phyloP scores from a whole-genome alignment of 2,113 vertebrate genomes.

The Apodemus sylvaticus region DNA sequence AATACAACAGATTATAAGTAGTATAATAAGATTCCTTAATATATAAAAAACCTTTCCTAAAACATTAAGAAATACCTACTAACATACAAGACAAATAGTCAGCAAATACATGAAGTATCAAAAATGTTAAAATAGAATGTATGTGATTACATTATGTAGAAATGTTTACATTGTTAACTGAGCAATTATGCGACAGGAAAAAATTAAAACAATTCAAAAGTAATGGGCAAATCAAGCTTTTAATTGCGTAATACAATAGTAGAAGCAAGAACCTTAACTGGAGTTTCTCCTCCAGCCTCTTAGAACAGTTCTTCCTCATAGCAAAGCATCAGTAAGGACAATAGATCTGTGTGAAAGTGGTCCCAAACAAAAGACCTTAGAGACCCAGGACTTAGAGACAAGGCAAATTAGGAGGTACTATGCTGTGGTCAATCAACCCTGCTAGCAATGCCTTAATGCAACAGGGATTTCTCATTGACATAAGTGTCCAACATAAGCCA shows the following conservation, averaged over 20 bases:
- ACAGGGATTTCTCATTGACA: neutral
- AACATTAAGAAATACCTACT: constrained; percentile 40
- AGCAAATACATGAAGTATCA: neutral
- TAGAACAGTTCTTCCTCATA: neutral
- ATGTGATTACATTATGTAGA: neutral
- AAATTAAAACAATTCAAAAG: neutral
- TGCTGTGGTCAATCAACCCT: neutral
- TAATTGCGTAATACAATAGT: neutral
- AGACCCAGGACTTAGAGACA: neutral
- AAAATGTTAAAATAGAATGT: neutral
- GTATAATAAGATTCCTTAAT: neutral
- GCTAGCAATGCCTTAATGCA: neutral
- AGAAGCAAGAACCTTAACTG: neutral
- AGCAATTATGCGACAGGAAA: neutral
- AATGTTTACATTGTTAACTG: neutral
- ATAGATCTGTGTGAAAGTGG: neutral
- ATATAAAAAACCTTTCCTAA: constrained; percentile 15
- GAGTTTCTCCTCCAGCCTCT: neutral
- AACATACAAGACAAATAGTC: neutral
- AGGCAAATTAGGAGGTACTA: neutral
- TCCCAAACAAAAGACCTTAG: neutral
- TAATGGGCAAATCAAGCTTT: neutral
- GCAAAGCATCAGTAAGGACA: neutral
- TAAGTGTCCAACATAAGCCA: neutral
- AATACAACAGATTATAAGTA: neutral